Evolutionary conservation across 2,888 invertebrate species (phyloP).

Genomic region (Chelonus formosanus): DNA sequence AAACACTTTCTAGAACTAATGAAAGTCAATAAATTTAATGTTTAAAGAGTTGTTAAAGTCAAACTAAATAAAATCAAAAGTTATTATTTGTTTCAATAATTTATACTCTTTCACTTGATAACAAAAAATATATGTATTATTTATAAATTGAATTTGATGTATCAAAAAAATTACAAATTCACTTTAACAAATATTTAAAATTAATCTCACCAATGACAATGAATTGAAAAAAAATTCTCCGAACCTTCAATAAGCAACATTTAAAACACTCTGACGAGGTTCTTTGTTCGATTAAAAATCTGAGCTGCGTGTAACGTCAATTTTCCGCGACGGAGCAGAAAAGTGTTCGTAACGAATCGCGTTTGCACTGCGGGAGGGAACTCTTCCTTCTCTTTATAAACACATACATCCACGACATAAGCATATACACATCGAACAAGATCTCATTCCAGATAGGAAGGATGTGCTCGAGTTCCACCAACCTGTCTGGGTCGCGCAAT

Average conservation of each 20-base stretch:
- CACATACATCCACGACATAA: constrained; percentile 38
- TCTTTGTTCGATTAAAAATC: constrained; percentile 1
- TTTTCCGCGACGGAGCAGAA: constrained; percentile 51
- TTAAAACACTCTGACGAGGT: too few species aligned
- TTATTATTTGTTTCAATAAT: too few species aligned
- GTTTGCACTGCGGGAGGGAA: constrained; percentile 35
- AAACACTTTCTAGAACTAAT: too few species aligned
- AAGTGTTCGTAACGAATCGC: constrained; percentile 57
- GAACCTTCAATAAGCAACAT: not conserved
- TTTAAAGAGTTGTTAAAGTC: too few species aligned
- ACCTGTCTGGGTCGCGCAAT: constrained; percentile 45
- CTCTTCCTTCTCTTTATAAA: constrained; percentile 22
- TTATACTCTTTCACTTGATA: too few species aligned
- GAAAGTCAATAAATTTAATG: too few species aligned
- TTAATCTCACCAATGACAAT: not conserved
- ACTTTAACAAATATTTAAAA: too few species aligned
- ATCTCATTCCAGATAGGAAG: constrained; percentile 63
- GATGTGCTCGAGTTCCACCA: constrained; percentile 53
- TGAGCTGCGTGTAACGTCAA: constrained; percentile 39
- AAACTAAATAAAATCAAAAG: too few species aligned
- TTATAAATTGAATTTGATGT: too few species aligned
- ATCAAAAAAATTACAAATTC: too few species aligned
- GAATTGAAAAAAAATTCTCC: not conserved
- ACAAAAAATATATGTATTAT: too few species aligned
- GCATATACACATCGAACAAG: constrained; percentile 53